Evolutionary conservation across 2,797 vertebrate genomes (phyloP).

Genomic region (Darevskia mixta): DNA sequence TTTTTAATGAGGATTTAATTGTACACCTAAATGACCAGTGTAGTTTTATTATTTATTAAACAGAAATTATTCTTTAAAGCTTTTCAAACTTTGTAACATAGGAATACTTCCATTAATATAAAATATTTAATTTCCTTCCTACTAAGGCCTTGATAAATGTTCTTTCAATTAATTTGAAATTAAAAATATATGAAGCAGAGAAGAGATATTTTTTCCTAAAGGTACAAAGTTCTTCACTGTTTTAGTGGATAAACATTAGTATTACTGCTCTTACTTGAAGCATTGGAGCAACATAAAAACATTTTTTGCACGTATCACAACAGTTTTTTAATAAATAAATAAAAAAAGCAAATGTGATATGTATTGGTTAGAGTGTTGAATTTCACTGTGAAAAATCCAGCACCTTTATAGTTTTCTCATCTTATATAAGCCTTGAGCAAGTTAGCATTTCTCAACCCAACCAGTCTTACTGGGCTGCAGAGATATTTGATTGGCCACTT

Average conservation of each 20-base stretch:
- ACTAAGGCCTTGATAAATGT: slow-evolving; percentile 45
- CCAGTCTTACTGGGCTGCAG: neutral
- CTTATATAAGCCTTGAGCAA: neutral
- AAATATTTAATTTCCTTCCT: slow-evolving; percentile 64
- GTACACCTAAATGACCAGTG: slow-evolving; percentile 55
- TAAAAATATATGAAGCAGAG: slow-evolving; percentile 58
- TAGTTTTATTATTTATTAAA: slow-evolving; percentile 65
- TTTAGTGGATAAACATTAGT: neutral
- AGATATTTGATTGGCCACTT: neutral
- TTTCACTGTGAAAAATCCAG: neutral
- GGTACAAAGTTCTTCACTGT: slow-evolving; percentile 13
- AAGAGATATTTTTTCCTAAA: slow-evolving; percentile 57
- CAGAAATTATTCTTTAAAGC: slow-evolving; percentile 54
- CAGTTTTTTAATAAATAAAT: neutral
- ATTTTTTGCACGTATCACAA: neutral
- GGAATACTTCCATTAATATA: slow-evolving; percentile 68
- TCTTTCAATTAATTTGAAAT: slow-evolving; percentile 69
- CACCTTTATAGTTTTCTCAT: neutral
- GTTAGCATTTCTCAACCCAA: neutral
- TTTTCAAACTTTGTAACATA: slow-evolving; percentile 65
- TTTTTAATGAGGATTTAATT: slow-evolving; percentile 50
- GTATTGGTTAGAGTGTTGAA: neutral
- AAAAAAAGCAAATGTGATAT: neutral
- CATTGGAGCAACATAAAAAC: neutral
- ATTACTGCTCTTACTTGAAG: neutral